Evolutionary conservation across 2,113 vertebrate species (phyloP).

Genomic region (Prochilodus magdalenae): DNA sequence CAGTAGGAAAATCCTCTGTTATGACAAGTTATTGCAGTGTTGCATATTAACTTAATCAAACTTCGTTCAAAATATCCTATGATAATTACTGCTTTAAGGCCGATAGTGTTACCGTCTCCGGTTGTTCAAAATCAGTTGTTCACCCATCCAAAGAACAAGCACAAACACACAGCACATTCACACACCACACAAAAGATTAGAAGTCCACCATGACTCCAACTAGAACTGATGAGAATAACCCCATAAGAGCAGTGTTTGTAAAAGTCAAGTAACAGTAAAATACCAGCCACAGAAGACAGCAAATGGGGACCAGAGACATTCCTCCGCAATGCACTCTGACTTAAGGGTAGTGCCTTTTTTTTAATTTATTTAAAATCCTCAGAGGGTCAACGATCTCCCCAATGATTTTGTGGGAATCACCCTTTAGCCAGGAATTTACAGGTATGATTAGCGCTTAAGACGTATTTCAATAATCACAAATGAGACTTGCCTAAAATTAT

Average conservation of each 20-base stretch:
- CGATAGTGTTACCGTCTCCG: conserved; percentile 60
- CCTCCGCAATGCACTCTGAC: not conserved
- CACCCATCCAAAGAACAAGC: conserved; percentile 4
- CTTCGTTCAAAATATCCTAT: conserved; percentile 65
- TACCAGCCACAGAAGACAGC: not conserved
- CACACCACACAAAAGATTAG: conserved; percentile 6
- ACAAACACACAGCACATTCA: conserved; percentile 9
- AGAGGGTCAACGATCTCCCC: not conserved
- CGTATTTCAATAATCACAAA: not conserved
- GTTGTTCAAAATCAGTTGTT: conserved; percentile 58
- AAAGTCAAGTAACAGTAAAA: not conserved
- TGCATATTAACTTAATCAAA: conserved; percentile 72
- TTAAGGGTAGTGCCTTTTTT: not conserved
- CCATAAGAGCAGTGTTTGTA: not conserved
- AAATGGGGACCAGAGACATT: not conserved
- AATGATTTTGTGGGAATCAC: not conserved
- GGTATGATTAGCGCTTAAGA: not conserved
- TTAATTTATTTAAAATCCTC: not conserved
- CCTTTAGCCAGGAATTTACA: not conserved
- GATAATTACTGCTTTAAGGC: conserved; percentile 70
- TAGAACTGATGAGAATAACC: not conserved
- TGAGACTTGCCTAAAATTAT: not conserved
- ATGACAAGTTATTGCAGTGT: conserved; percentile 73
- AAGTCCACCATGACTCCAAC: conserved; percentile 1
- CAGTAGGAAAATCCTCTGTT: conserved; percentile 69